Evolutionary conservation across 1,140 invertebrate species (phyloP), one percentile per base, ranked within the genome.

Genomic region (Drosophila auraria): DNA sequence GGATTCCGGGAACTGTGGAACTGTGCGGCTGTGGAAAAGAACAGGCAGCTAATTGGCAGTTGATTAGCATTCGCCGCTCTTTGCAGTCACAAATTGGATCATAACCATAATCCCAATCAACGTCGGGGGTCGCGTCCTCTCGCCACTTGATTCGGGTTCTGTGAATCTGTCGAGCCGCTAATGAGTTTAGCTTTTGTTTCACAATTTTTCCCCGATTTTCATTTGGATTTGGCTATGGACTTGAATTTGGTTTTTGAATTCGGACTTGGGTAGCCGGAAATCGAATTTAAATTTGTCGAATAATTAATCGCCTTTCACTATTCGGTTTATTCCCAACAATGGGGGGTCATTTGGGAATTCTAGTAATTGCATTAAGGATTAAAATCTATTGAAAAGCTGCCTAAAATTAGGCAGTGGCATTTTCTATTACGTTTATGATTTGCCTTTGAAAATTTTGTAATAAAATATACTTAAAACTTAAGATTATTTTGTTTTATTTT

Each of bases 41-140:
- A 53, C 56, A 33, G 54, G 11, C 36, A n/a, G 68, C 70, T 74
- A 75, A 74, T 75, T 75, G 70, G 70, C 70, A 56, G 72, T 36
- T 54, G 50, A 75, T 74, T 74, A 73, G 45, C 49, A 75, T 74
- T 61, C 36, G 33, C 54, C 15, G 27, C 70, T 42, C 47, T 72
- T 42, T 30, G 23, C 47, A 60, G 54, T 72, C 47, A 49, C 68
- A 61, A 73, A 72, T 73, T 72, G 61, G 45, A 77, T 77, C 54
- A 68, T 77, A 76, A 59, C 33, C 62, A 77, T 77, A 78, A 77
- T 78, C 76, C 75, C 53, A 78, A 78, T 78, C 65, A 78, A 51
- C 51, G 38, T 51, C 65, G n/a, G 45, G 27, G 76, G 71, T 65
- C 73, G 65, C 53, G 53, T 65, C 51, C 25, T 20, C 15, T 44